Evolutionary conservation across 2,113 vertebrate species (phyloP).

Genomic region (Elgaria multicarinata): DNA sequence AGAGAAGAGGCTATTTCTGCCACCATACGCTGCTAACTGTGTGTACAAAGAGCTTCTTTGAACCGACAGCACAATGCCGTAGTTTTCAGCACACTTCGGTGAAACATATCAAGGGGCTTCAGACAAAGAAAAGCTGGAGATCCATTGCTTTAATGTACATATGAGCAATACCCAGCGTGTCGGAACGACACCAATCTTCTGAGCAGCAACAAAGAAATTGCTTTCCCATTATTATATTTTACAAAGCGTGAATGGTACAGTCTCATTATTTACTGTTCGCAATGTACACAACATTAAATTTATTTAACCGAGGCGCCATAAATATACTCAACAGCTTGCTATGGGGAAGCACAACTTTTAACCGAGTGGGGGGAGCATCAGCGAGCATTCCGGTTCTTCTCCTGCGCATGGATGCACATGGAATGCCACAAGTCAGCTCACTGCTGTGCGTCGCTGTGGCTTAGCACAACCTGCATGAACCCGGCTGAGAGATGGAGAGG

Average conservation of each 20-base stretch:
- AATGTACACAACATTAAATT: not conserved
- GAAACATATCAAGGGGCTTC: constrained; percentile 16
- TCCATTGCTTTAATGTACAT: not conserved
- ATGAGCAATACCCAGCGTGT: not conserved
- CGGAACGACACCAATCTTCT: not conserved
- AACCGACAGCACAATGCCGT: not conserved
- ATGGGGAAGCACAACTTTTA: not conserved
- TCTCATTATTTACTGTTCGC: not conserved
- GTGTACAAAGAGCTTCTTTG: not conserved
- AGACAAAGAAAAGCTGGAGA: not conserved
- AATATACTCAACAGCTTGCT: not conserved
- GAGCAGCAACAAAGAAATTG: not conserved
- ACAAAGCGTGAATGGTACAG: not conserved
- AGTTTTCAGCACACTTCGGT: not conserved
- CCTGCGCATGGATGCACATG: not conserved
- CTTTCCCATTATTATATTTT: not conserved
- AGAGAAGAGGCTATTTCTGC: not conserved
- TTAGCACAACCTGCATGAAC: not conserved
- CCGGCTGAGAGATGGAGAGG: not conserved
- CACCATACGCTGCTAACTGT: not conserved
- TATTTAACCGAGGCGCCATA: not conserved
- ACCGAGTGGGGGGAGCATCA: not conserved
- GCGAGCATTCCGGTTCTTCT: not conserved
- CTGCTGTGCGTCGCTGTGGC: not conserved
- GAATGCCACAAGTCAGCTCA: not conserved